A percentile compares a stretch with the other conserved stretches of the same genome.
Conservation (phyloP, 2,888 invertebrate species). For the Hydroisotoma schaefferi region DNA sequence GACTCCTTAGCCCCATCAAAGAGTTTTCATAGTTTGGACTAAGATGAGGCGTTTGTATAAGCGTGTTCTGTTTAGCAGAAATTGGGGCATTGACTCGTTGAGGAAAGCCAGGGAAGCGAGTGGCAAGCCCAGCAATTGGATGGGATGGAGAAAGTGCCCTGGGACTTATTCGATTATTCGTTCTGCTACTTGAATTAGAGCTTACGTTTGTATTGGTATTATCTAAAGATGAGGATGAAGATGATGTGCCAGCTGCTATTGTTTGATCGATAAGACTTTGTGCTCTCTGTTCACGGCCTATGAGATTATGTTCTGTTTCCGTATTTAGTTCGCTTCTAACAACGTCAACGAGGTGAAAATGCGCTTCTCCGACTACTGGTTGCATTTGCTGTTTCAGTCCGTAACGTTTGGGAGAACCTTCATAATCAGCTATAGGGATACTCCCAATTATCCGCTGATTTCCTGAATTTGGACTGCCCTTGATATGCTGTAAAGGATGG, state of each 20-base stretch:
- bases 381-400: slow-evolving; percentile 45
- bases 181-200: slow-evolving; percentile 36
- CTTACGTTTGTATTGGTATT: slow-evolving; percentile 36
- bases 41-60: background rate
- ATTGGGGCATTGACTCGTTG: slow-evolving; percentile 54
- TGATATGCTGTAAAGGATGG: slow-evolving; percentile 7
- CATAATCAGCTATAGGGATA: slow-evolving; percentile 88
- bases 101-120: slow-evolving; percentile 77
- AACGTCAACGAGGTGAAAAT: slow-evolving; percentile 46
- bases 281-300: slow-evolving; percentile 57
- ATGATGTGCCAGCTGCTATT: slow-evolving; percentile 28
- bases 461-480: slow-evolving; percentile 30
- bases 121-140: slow-evolving; percentile 56
- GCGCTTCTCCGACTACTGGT: slow-evolving; percentile 33
- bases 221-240: slow-evolving; percentile 37
- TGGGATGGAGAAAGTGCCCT: slow-evolving; percentile 36
- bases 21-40: slow-evolving; percentile 4
- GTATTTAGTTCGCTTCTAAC: slow-evolving; percentile 21
- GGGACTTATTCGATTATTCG: slow-evolving; percentile 40
- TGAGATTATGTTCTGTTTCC: slow-evolving; percentile 53
- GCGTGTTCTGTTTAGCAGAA: background rate
- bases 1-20: background rate
- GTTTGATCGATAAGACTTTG: slow-evolving; percentile 11
- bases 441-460: slow-evolving; percentile 66
- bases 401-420: slow-evolving; percentile 79